Percentiles rank a stretch among this genome's conserved stretches.
phyloP scores from a whole-genome alignment of 1,140 invertebrate genomes.

The Phenacoccus solenopsis region DNA sequence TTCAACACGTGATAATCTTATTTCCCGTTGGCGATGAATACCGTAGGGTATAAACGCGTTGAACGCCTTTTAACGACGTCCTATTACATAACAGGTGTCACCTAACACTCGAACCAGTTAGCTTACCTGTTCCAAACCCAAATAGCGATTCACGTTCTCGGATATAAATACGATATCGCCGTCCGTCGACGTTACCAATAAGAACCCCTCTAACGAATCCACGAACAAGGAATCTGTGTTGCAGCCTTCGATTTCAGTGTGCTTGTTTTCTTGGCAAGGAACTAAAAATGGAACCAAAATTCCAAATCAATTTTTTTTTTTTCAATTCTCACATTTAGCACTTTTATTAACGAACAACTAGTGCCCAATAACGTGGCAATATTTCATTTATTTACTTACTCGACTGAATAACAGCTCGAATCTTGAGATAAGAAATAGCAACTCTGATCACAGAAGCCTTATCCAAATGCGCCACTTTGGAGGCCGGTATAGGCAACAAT shows the following conservation, averaged over 20 bases:
- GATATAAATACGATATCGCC: constrained; percentile 85
- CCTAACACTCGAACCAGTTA: no score
- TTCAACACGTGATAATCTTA: no score
- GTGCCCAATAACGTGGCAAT: no score
- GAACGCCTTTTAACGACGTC: no score
- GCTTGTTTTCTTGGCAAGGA: neutral
- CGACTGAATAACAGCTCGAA: constrained; percentile 64
- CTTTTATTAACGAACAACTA: no score
- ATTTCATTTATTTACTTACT: constrained; percentile 42
- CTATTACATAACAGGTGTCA: no score
- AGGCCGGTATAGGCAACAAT: constrained; percentile 62
- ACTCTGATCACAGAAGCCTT: constrained; percentile 91
- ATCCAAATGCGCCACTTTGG: constrained; percentile 70
- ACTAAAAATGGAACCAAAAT: neutral
- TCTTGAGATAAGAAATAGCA: constrained; percentile 78
- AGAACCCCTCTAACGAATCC: constrained; percentile 77
- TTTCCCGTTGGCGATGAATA: no score
- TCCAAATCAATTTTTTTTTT: no score
- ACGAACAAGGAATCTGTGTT: constrained; percentile 47
- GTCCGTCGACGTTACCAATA: constrained; percentile 68
- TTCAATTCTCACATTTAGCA: no score
- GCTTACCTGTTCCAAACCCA: constrained; percentile 76
- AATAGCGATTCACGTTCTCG: constrained; percentile 76
- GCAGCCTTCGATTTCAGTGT: constrained; percentile 25
- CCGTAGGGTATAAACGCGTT: no score